Evolutionary conservation across 2,888 invertebrate genomes (phyloP).

Genomic region (Agrilus mali): DNA sequence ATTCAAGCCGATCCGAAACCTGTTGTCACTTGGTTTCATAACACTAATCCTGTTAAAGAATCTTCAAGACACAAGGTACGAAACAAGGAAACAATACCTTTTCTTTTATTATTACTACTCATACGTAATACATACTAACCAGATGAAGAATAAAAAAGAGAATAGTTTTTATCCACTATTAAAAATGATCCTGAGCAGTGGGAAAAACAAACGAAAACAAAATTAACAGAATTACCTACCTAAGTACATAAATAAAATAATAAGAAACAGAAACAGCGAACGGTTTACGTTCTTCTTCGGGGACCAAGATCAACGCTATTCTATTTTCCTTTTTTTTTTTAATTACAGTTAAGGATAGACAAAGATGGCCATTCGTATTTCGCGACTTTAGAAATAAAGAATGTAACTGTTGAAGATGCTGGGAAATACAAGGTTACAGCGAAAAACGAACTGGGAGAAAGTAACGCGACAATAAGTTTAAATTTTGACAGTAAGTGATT

Average conservation of each 20-base stretch:
- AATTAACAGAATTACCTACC: too few species aligned
- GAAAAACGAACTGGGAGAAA: slow-evolving; percentile 95
- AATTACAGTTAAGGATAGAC: slow-evolving; percentile 65
- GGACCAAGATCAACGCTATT: too few species aligned
- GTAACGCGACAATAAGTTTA: slow-evolving; percentile 91
- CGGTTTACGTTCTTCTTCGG: too few species aligned
- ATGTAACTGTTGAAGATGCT: slow-evolving; percentile 93
- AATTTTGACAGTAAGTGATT: slow-evolving; percentile 92
- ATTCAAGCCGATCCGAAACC: slow-evolving; percentile 89
- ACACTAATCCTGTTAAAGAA: slow-evolving; percentile 67
- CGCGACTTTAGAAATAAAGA: slow-evolving; percentile 84
- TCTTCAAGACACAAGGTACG: slow-evolving; percentile 75
- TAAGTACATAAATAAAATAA: too few species aligned
- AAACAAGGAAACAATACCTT: neutral
- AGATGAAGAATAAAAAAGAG: too few species aligned
- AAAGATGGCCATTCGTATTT: slow-evolving; percentile 90
- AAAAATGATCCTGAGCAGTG: too few species aligned
- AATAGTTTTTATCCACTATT: too few species aligned
- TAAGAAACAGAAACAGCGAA: too few species aligned
- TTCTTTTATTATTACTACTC: too few species aligned
- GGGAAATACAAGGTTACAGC: slow-evolving; percentile 95
- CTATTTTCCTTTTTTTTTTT: neutral
- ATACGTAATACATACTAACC: too few species aligned
- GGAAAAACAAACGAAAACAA: too few species aligned
- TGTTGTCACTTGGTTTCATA: slow-evolving; percentile 81